Conservation (phyloP, 2,113 vertebrate species). For the Chamaea fasciata region DNA sequence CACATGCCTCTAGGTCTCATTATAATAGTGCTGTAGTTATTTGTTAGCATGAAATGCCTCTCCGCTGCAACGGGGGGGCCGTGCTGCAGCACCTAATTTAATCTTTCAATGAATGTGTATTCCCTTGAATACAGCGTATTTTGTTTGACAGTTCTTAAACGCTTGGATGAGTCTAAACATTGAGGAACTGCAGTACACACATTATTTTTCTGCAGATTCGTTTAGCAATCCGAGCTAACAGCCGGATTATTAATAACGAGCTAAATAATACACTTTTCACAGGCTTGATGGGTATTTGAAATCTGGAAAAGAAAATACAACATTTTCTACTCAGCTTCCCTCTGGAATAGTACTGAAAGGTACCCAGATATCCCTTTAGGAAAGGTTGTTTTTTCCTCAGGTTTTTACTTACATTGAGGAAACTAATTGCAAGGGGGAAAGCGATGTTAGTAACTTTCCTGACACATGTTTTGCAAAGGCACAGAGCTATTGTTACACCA, state of each 20-base stretch:
- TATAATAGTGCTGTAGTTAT: constrained; percentile 37
- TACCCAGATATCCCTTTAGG: not conserved
- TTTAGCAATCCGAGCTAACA: constrained; percentile 23
- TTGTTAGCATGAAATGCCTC: constrained; percentile 38
- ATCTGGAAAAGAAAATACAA: not conserved
- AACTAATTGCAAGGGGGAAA: not conserved
- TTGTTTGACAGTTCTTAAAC: constrained; percentile 41
- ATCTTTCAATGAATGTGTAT: constrained; percentile 38
- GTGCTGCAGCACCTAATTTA: constrained; percentile 35
- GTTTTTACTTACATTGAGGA: not conserved
- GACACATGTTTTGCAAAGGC: not conserved
- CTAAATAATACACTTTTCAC: constrained; percentile 7
- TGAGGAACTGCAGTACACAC: not conserved
- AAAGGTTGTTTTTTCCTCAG: not conserved
- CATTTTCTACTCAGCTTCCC: not conserved
- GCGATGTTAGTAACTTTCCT: not conserved
- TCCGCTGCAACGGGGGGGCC: not conserved
- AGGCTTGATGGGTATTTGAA: not conserved
- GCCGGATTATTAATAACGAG: constrained; percentile 16
- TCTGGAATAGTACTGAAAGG: not conserved
- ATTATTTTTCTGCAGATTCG: constrained; percentile 18
- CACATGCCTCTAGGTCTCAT: constrained; percentile 2
- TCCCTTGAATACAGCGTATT: constrained; percentile 33
- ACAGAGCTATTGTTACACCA: not conserved
- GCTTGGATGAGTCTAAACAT: constrained; percentile 43